Percentiles rank a stretch among this genome's conserved stretches.
These are phyloP conservation scores for Calyptommatus sinebrachiatus DNA, from an alignment of 2,113 vertebrate genomes.

Conservation along the genomic window DNA sequence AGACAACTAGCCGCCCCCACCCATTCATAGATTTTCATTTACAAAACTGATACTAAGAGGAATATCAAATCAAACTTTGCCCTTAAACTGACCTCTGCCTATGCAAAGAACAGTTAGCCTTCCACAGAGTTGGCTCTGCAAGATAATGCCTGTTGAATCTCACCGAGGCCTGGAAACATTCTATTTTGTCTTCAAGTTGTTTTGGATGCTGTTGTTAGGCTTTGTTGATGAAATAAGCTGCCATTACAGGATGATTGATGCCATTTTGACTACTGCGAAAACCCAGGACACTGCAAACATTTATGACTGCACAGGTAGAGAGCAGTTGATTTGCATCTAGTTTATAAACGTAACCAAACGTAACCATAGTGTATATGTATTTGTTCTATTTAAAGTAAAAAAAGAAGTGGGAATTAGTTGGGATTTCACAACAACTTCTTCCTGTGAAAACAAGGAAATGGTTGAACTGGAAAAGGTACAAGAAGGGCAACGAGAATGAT, in stretches of 20 bases:
- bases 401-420: not conserved
- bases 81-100: not conserved
- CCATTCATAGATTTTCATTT: too few species aligned
- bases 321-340: not conserved
- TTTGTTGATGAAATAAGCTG: constrained; percentile 4
- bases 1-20: too few species aligned
- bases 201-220: constrained; percentile 14
- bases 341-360: not conserved
- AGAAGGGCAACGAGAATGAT: too few species aligned
- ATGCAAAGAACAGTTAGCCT: not conserved
- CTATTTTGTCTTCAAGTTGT: not conserved
- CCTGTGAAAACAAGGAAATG: not conserved
- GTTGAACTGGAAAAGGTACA: too few species aligned
- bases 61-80: constrained; percentile 1
- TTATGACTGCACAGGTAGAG: not conserved
- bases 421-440: not conserved
- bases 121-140: accelerated
- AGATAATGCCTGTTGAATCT: constrained; percentile 16
- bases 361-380: not conserved
- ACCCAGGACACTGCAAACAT: not conserved
- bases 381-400: not conserved
- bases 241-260: constrained; percentile 3
- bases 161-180: not conserved
- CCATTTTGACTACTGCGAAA: constrained; percentile 11
- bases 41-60: too few species aligned